Conservation (phyloP, 2,888 invertebrate species). For the Agonum fuliginosum region DNA sequence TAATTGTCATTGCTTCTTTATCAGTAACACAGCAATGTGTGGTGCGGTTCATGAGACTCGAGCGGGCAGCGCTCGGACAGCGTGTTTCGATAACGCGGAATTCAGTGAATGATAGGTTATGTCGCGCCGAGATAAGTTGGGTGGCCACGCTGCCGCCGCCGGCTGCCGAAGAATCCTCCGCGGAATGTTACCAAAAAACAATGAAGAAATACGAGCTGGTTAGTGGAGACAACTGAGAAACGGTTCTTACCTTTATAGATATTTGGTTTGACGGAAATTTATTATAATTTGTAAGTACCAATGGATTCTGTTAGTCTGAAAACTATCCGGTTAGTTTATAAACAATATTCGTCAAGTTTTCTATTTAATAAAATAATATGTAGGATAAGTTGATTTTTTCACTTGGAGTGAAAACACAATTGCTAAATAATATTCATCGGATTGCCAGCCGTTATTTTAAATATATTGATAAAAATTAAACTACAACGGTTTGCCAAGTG, state of each 20-base stretch:
- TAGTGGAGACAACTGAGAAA: neutral
- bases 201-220: constrained; percentile 24
- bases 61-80: constrained; percentile 12
- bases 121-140: constrained; percentile 46
- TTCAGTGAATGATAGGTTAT: constrained; percentile 48
- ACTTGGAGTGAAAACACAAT: neutral
- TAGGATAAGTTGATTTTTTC: no score
- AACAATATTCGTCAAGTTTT: no score
- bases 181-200: constrained; percentile 41
- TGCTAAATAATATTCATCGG: no score
- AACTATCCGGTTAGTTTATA: no score
- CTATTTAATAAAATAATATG: no score
- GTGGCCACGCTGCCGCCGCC: constrained; percentile 26
- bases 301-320: no score
- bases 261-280: neutral
- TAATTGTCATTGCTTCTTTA: constrained; percentile 49
- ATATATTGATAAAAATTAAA: no score
- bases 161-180: constrained; percentile 31
- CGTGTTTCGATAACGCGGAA: constrained; percentile 51
- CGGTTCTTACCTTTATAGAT: neutral
- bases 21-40: constrained; percentile 25
- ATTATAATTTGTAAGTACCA: neutral
- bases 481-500: no score
- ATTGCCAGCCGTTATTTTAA: no score
- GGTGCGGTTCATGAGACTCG: no score